phyloP scores from a whole-genome alignment of 1,140 invertebrate genomes.

The Calosoma granatense region DNA sequence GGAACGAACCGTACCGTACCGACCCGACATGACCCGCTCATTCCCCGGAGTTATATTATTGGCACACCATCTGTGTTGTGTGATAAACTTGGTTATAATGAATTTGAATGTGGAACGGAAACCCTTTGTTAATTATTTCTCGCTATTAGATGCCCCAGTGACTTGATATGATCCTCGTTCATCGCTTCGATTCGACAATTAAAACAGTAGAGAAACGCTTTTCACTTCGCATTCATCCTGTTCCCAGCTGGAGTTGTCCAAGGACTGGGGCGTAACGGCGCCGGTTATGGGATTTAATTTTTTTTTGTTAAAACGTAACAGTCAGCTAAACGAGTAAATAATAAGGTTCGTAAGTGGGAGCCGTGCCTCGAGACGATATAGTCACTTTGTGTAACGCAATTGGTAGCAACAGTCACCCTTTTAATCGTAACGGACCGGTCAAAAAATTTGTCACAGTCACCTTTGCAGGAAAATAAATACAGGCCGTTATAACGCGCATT shows the following conservation, averaged over 20 bases:
- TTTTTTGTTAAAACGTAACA: not conserved
- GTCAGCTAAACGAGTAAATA: not conserved
- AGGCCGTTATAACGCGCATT: too few species aligned
- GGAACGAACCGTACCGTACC: too few species aligned
- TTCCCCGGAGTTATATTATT: slow-evolving; percentile 3
- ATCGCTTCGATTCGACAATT: not conserved
- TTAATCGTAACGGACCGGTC: not conserved
- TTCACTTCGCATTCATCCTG: too few species aligned
- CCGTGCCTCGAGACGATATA: too few species aligned
- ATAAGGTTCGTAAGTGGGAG: not conserved
- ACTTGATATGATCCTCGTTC: not conserved
- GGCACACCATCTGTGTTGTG: not conserved
- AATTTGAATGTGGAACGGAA: not conserved
- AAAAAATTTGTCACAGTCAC: not conserved
- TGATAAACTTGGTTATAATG: slow-evolving; percentile 2
- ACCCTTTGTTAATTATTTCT: slow-evolving; percentile 5
- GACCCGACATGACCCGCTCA: not conserved
- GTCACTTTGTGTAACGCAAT: not conserved
- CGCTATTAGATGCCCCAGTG: not conserved
- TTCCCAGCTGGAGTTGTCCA: too few species aligned
- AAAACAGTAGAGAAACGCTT: not conserved
- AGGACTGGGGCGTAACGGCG: not conserved
- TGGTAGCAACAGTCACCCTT: too few species aligned
- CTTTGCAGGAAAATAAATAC: too few species aligned
- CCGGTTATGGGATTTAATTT: not conserved